phyloP scores from a whole-genome alignment of 2,888 invertebrate species.

The Helobdella robusta region DNA sequence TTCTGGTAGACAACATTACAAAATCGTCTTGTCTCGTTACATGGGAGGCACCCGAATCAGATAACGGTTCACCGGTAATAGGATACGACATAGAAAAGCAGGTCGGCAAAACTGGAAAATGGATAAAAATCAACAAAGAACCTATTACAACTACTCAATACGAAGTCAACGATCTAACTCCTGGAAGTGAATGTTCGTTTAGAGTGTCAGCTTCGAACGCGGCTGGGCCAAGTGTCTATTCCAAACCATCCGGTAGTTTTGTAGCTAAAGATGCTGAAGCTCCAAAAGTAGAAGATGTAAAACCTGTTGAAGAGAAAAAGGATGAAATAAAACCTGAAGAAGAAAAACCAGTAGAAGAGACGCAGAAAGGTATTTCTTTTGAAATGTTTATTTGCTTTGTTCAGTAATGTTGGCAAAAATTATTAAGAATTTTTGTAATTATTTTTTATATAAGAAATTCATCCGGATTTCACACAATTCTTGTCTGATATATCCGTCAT shows the following conservation, averaged over 20 bases:
- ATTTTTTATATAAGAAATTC: too few relatives aligned
- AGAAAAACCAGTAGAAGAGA: too few relatives aligned
- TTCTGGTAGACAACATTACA: conserved; percentile 41
- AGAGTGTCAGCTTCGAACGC: conserved; percentile 46
- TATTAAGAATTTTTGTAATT: too few relatives aligned
- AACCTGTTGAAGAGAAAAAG: too few relatives aligned
- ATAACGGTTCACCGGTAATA: conserved; percentile 47
- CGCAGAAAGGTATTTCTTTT: too few relatives aligned
- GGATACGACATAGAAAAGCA: conserved; percentile 44
- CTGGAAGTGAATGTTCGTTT: conserved; percentile 42
- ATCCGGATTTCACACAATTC: too few relatives aligned
- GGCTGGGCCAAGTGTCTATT: conserved; percentile 44
- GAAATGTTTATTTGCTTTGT: too few relatives aligned
- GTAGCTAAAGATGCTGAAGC: conserved; percentile 40
- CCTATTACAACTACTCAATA: conserved; percentile 55
- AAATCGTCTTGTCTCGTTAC: conserved; percentile 42
- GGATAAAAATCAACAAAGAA: conserved; percentile 83
- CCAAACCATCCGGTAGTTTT: conserved; percentile 36
- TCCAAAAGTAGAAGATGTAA: too few relatives aligned
- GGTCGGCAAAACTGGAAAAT: conserved; percentile 60
- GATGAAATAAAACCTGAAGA: too few relatives aligned
- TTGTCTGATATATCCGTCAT: too few relatives aligned
- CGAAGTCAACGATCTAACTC: conserved; percentile 38
- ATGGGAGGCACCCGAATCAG: conserved; percentile 46
- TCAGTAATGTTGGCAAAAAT: too few relatives aligned